phyloP scores from a whole-genome alignment of 2,888 invertebrate species.

The Campaea margaritaria region DNA sequence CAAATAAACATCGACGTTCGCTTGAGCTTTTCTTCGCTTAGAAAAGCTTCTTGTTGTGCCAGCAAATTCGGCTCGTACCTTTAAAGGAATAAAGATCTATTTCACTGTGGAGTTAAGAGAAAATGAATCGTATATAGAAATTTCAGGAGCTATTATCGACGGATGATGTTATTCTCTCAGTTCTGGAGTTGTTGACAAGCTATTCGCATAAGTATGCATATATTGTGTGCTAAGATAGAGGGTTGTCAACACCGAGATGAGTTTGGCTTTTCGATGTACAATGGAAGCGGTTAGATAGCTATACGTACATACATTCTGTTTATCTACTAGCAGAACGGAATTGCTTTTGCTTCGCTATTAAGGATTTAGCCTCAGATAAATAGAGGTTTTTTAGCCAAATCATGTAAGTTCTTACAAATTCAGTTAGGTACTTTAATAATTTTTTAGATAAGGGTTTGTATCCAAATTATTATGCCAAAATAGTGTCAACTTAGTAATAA shows the following conservation, averaged over 20 bases:
- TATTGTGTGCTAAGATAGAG: constrained; percentile 51
- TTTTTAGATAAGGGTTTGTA: too few relatives aligned
- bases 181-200: constrained; percentile 69
- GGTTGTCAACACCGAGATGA: constrained; percentile 63
- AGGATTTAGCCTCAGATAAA: constrained; percentile 1
- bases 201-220: constrained; percentile 37
- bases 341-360: constrained; percentile 10
- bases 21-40: constrained; percentile 42
- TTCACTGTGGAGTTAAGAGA: constrained; percentile 73
- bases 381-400: neutral
- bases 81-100: constrained; percentile 84
- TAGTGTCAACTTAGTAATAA: too few relatives aligned
- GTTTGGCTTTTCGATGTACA: constrained; percentile 45
- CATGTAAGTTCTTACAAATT: too few relatives aligned
- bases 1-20: neutral
- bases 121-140: constrained; percentile 74
- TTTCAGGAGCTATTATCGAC: constrained; percentile 66
- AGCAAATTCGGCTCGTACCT: constrained; percentile 79
- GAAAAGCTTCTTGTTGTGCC: constrained; percentile 70
- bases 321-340: constrained; percentile 3
- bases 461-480: too few relatives aligned
- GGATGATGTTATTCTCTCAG: constrained; percentile 43
- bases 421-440: too few relatives aligned
- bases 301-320: constrained; percentile 11
- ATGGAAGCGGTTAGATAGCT: constrained; percentile 3